Evolutionary conservation across 2,113 vertebrate species (phyloP), one percentile per base, ranked within the genome.

Genomic region (Pelodiscus sinensis): DNA sequence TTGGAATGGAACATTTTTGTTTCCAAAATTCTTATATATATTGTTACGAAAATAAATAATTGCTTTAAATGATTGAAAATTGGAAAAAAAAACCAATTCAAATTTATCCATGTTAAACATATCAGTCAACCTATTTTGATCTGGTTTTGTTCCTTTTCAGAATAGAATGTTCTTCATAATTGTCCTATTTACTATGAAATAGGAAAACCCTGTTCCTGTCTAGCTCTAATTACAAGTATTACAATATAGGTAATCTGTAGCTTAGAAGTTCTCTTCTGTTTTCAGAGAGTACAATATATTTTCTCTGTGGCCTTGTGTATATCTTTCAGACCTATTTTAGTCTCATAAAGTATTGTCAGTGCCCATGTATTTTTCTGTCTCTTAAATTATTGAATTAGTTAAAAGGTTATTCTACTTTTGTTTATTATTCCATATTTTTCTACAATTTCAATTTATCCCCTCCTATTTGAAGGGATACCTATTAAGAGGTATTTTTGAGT

Each of bases 21-120:
- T 90, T 22, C 0, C 57, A 65, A 92, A 60, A 24, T 0, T 2
- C 0, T 0, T 4, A 25, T 81, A 12, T 15, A 24, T 25, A 27
- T 51, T n/a, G 15, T 57, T 85, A 7, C 2, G 52, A 73, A 24
- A 52, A 68, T 2, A 8, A 51, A 79, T 2, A 2, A 51, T 19
- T 31, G 1, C 77, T 2, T 11, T 78, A 14, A 51, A 68, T n/a
- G 18, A n/a, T n/a, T 68, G 62, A 68, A 31, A n/a, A n/a, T 19
- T 68, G 3, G 16, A 15, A 88, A 58, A 38, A 0, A 19, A 68
- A n/a, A n/a, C n/a, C 2, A 44, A 44, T 44, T 44, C 44, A 44
- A 44, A 44, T 44, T 44, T 44, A 44, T 44, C 44, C 5, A 44
- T 44, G 2, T 9, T 16, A n/a, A 68, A 68, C 7, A n/a, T n/a